A percentile compares a stretch with the other conserved stretches of the same genome.
phyloP scores from a whole-genome alignment of 2,888 invertebrate species.

The Dynastes hyllus region DNA sequence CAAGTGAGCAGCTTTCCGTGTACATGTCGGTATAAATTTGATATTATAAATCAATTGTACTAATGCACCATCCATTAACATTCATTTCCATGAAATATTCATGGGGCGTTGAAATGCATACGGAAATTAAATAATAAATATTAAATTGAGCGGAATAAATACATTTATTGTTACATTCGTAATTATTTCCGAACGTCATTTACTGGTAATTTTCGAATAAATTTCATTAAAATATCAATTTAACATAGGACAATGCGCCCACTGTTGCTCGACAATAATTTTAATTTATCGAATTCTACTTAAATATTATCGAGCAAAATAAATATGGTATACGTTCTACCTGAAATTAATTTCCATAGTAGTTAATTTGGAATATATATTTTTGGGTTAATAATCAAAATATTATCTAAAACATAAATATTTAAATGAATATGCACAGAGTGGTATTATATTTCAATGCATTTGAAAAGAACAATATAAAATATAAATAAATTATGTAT shows the following conservation, averaged over 20 bases:
- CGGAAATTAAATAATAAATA: not conserved
- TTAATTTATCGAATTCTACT: not conserved
- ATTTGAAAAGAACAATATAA: too few relatives aligned
- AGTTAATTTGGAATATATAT: not conserved
- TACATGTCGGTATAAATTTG: not conserved
- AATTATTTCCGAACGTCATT: conserved; percentile 7
- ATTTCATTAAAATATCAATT: not conserved
- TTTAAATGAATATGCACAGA: too few relatives aligned
- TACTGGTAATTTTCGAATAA: not conserved
- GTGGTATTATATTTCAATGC: too few relatives aligned
- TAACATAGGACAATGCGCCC: not conserved
- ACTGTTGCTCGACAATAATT: not conserved
- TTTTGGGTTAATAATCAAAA: not conserved
- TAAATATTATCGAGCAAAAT: not conserved
- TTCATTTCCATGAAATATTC: not conserved
- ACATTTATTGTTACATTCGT: not conserved
- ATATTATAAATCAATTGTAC: not conserved
- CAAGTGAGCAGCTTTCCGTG: too few relatives aligned
- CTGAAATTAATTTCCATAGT: not conserved
- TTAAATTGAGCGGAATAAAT: not conserved
- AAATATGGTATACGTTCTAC: not conserved
- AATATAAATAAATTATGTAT: too few relatives aligned
- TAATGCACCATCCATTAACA: not conserved
- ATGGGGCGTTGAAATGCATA: not conserved
- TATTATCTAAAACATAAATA: too few relatives aligned